Evolutionary conservation across 2,113 vertebrate species (phyloP).

Genomic region (Ondatra zibethicus): DNA sequence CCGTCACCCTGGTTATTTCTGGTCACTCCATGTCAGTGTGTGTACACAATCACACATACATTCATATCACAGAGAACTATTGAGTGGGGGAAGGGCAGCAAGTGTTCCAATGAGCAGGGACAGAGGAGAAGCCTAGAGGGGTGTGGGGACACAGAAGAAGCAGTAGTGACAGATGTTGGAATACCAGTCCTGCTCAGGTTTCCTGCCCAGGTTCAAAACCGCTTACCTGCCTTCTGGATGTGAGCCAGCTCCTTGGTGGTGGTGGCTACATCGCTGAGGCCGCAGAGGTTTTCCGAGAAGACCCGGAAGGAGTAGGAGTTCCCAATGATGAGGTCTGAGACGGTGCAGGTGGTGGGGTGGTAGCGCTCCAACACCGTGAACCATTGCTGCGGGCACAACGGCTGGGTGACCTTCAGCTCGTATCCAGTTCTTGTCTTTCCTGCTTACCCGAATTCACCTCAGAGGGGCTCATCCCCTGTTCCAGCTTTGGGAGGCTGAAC

Average conservation of each 20-base stretch:
- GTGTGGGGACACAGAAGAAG: fast-evolving
- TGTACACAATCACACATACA: no score
- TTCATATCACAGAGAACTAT: neutral
- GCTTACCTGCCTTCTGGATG: constrained; percentile 91
- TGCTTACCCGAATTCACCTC: neutral
- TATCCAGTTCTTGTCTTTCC: fast-evolving
- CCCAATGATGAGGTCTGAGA: constrained; percentile 96
- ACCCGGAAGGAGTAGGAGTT: constrained; percentile 94
- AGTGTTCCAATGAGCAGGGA: neutral
- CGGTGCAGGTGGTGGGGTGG: constrained; percentile 91
- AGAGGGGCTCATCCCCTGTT: neutral
- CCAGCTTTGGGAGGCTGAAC: neutral
- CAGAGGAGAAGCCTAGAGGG: neutral
- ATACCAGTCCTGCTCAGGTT: neutral
- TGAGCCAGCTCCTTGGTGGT: constrained; percentile 86
- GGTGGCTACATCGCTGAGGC: constrained; percentile 86
- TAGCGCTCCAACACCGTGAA: constrained; percentile 94
- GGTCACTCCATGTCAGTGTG: fast-evolving
- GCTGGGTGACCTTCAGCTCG: neutral
- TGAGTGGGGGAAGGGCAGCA: no score
- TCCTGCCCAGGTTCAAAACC: fast-evolving
- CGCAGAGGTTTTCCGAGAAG: constrained; percentile 92
- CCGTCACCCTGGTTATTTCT: neutral
- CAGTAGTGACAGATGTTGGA: neutral
- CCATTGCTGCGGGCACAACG: constrained; percentile 90